These are phyloP conservation scores for Nesometra sesokonis DNA, from an alignment of 35 echinoderm and acorn worm genomes.

Conservation along the genomic window DNA sequence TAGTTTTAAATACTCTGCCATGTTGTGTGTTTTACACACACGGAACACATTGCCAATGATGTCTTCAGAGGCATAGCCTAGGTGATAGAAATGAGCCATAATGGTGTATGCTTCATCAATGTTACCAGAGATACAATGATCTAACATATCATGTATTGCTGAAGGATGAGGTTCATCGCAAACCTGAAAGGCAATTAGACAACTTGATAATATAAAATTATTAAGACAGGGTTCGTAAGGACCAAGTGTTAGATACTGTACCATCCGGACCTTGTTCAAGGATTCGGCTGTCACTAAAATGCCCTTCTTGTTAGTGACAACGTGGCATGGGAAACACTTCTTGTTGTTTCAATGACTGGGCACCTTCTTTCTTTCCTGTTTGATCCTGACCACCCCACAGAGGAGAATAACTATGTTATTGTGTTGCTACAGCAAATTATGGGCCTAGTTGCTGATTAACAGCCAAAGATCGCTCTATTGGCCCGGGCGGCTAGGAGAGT, in stretches of 20 bases:
- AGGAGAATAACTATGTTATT: no score
- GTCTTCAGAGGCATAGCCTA: conserved; percentile 82
- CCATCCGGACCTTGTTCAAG: neutral
- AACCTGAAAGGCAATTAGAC: conserved; percentile 19
- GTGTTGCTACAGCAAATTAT: no score
- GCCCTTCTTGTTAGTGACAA: neutral
- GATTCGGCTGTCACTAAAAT: no score
- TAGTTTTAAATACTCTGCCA: conserved; percentile 91
- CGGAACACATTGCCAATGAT: conserved; percentile 90
- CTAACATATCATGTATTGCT: conserved; percentile 77
- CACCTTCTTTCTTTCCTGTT: neutral
- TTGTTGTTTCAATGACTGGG: neutral
- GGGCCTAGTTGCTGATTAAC: no score
- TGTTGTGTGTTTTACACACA: conserved; percentile 73
- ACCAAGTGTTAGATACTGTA: neutral
- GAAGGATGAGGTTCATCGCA: conserved; percentile 96
- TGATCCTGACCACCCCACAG: no score
- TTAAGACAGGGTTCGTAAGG: neutral
- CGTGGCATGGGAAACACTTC: neutral
- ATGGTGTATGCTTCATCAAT: conserved; percentile 89
- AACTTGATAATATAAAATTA: no score
- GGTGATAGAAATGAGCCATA: conserved; percentile 82
- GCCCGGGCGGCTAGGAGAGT: neutral
- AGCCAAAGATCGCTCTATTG: neutral
- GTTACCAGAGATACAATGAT: conserved; percentile 69